phyloP scores from a whole-genome alignment of 2,113 vertebrate genomes.

The Sinocyclocheilus maitianheensis region DNA sequence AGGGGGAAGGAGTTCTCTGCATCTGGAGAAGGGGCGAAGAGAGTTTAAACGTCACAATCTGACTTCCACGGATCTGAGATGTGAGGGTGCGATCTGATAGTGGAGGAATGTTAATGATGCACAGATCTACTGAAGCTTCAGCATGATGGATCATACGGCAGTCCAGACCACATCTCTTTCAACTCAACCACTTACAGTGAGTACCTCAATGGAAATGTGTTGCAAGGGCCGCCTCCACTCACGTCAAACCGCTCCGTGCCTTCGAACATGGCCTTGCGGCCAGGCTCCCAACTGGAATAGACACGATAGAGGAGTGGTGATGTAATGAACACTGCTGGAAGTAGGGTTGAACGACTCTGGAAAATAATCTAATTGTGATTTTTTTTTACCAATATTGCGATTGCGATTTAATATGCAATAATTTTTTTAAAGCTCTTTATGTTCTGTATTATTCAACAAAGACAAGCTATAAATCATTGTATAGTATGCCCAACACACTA shows the following conservation, averaged over 20 bases:
- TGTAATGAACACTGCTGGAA: neutral
- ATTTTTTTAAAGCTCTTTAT: too few species aligned
- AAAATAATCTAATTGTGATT: too few species aligned
- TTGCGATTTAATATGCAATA: too few species aligned
- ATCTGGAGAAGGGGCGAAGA: constrained; percentile 47
- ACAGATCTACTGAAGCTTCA: constrained; percentile 51
- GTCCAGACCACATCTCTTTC: constrained; percentile 22
- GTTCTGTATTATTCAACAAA: too few species aligned
- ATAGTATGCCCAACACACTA: too few species aligned
- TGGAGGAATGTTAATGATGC: constrained; percentile 58
- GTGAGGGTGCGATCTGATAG: constrained; percentile 47
- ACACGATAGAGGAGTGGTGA: too few species aligned
- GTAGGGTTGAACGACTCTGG: too few species aligned
- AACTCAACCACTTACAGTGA: constrained; percentile 26
- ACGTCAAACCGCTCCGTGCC: neutral
- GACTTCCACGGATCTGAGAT: constrained; percentile 45
- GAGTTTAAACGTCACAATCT: constrained; percentile 51
- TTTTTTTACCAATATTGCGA: too few species aligned
- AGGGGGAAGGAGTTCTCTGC: constrained; percentile 4
- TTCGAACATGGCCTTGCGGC: neutral
- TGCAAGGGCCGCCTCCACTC: neutral
- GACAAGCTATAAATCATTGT: too few species aligned
- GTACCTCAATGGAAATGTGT: constrained; percentile 13
- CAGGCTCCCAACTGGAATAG: neutral
- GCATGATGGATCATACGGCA: constrained; percentile 13